phyloP scores from a whole-genome alignment of 2,113 vertebrate genomes.

The Tretioscincus oriximinensis region DNA sequence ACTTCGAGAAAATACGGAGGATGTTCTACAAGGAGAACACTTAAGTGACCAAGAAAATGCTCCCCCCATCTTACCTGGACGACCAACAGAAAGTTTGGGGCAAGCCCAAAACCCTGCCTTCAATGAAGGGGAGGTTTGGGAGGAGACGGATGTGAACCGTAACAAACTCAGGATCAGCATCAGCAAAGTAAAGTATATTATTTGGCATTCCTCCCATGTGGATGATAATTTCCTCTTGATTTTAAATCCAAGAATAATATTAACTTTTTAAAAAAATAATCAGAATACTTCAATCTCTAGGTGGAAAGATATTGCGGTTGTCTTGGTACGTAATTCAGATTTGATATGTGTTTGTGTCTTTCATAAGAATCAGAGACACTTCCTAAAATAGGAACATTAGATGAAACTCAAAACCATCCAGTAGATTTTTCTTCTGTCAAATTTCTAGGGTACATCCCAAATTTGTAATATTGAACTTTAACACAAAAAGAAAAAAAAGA shows the following conservation, averaged over 20 bases:
- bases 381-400: no score
- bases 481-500: no score
- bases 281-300: no score
- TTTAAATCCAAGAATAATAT: background rate
- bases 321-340: no score
- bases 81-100: constrained; percentile 71
- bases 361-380: no score
- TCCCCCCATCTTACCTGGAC: constrained; percentile 81
- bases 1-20: constrained; percentile 95
- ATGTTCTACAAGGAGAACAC: constrained; percentile 94
- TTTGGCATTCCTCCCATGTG: background rate
- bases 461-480: no score
- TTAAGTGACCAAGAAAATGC: constrained; percentile 98
- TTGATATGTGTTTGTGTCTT: no score
- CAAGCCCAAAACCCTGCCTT: constrained; percentile 68
- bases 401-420: no score
- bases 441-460: no score
- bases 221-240: background rate
- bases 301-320: no score
- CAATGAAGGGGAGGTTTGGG: constrained; percentile 89
- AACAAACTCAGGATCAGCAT: constrained; percentile 99
- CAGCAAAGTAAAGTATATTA: constrained; percentile 83
- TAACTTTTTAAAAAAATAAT: no score
- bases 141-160: constrained; percentile 96
- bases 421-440: no score